phyloP scores from a whole-genome alignment of 92 coral and sea anemone genomes.

The Porites evermanni region DNA sequence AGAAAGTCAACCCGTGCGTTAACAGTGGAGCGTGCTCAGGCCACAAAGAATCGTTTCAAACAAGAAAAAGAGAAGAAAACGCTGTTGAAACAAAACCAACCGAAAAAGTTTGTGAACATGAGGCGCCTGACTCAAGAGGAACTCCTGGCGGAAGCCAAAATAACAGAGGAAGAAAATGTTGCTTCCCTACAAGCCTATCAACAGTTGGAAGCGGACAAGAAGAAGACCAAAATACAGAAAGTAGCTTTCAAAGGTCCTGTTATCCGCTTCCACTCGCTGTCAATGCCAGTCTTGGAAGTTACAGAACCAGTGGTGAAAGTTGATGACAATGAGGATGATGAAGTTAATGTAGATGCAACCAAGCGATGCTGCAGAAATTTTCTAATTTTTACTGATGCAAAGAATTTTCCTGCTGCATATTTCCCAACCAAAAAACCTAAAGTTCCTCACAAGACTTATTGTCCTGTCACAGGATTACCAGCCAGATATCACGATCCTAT shows the following conservation, averaged over 20 bases:
- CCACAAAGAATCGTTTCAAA: conserved; percentile 72
- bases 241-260: conserved; percentile 88
- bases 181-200: conserved; percentile 93
- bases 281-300: conserved; percentile 93
- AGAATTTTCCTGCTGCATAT: conserved; percentile 89
- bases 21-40: conserved; percentile 91
- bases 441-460: conserved; percentile 84
- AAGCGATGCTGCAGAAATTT: conserved; percentile 93
- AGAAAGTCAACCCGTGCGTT: conserved; percentile 88
- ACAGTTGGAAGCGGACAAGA: conserved; percentile 89
- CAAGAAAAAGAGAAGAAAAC: conserved; percentile 79
- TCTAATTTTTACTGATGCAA: conserved; percentile 93
- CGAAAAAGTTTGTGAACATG: conserved; percentile 70
- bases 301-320: conserved; percentile 86
- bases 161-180: conserved; percentile 90
- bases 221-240: conserved; percentile 90
- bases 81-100: conserved; percentile 67
- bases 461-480: conserved; percentile 93
- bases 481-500: conserved; percentile 91
- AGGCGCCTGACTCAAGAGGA: conserved; percentile 96
- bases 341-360: conserved; percentile 63
- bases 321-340: conserved; percentile 82
- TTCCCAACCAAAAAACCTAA: conserved; percentile 85
- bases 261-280: conserved; percentile 86
- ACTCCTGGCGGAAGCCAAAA: conserved; percentile 90